These are phyloP conservation scores for Epirrhoe alternata DNA, from an alignment of 2,888 invertebrate species.

Conservation along the genomic window DNA sequence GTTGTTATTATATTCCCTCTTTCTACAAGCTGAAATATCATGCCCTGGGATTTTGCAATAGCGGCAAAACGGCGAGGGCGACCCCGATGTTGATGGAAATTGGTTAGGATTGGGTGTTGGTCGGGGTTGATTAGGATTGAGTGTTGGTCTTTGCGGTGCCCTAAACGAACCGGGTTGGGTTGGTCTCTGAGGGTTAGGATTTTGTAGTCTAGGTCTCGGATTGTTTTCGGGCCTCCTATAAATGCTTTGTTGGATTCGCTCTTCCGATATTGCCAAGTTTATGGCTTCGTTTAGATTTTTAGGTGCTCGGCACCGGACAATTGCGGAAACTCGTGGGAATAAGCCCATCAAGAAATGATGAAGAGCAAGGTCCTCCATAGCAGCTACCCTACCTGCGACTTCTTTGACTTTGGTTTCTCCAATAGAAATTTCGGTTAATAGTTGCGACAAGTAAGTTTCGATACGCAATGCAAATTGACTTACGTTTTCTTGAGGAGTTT, in stretches of 20 bases:
- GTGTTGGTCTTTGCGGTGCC: too few species aligned
- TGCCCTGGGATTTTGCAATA: too few species aligned
- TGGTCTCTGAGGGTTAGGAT: not conserved
- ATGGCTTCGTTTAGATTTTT: conserved; percentile 16
- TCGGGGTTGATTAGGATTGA: too few species aligned
- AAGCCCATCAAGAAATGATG: conserved; percentile 6
- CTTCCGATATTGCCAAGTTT: conserved; percentile 16
- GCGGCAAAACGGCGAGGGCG: too few species aligned
- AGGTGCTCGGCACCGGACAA: conserved; percentile 27
- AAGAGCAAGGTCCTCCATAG: conserved; percentile 37
- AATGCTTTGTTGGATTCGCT: conserved; percentile 21
- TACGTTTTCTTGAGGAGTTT: conserved; percentile 34
- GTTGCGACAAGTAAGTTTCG: conserved; percentile 45
- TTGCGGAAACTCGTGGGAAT: conserved; percentile 25
- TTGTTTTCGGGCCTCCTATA: not conserved
- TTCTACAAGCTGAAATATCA: too few species aligned
- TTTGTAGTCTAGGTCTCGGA: not conserved
- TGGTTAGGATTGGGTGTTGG: not conserved
- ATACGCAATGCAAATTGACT: conserved; percentile 42
- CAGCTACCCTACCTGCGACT: conserved; percentile 15
- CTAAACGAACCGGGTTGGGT: too few species aligned
- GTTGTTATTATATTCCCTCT: too few species aligned
- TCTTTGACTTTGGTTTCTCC: conserved; percentile 29
- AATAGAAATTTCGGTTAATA: conserved; percentile 45
- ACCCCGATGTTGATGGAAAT: too few species aligned